Percentiles rank a stretch among this genome's conserved stretches.
Evolutionary conservation across 2,113 vertebrate species (phyloP).

Genomic region (Scalopus aquaticus): DNA sequence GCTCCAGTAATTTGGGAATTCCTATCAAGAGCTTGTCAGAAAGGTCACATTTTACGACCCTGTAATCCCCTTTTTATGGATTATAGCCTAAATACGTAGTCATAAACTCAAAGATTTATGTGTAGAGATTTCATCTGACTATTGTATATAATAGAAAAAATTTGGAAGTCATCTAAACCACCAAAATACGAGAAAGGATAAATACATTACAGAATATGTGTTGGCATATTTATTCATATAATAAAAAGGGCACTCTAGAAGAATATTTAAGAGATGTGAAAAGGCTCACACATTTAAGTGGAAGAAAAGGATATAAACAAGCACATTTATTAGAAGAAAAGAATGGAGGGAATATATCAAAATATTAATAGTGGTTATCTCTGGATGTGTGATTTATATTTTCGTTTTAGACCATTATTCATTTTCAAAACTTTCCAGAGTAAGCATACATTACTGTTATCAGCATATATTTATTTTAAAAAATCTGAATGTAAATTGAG

Average conservation of each 20-base stretch:
- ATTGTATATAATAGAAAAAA: slow-evolving; percentile 67
- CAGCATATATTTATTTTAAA: background rate
- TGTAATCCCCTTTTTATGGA: slow-evolving; percentile 59
- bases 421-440: slow-evolving; percentile 45
- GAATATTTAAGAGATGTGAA: slow-evolving; percentile 51
- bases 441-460: slow-evolving; percentile 39
- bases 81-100: slow-evolving; percentile 46
- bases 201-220: slow-evolving; percentile 54
- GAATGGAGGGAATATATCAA: slow-evolving; percentile 50
- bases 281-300: background rate
- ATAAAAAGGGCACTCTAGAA: slow-evolving; percentile 55
- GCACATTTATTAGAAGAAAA: slow-evolving; percentile 50
- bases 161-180: slow-evolving; percentile 55
- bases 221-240: slow-evolving; percentile 64
- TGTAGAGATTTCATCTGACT: slow-evolving; percentile 58
- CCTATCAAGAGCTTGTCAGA: slow-evolving; percentile 64
- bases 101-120: slow-evolving; percentile 73
- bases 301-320: slow-evolving; percentile 35
- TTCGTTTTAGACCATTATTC: slow-evolving; percentile 61
- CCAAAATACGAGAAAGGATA: slow-evolving; percentile 62
- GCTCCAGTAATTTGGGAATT: slow-evolving; percentile 38
- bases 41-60: slow-evolving; percentile 72
- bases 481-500: background rate
- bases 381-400: slow-evolving; percentile 49
- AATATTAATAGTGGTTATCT: slow-evolving; percentile 58